Conservation (phyloP, 2,888 invertebrate genomes). For the Zelleria hepariella region DNA sequence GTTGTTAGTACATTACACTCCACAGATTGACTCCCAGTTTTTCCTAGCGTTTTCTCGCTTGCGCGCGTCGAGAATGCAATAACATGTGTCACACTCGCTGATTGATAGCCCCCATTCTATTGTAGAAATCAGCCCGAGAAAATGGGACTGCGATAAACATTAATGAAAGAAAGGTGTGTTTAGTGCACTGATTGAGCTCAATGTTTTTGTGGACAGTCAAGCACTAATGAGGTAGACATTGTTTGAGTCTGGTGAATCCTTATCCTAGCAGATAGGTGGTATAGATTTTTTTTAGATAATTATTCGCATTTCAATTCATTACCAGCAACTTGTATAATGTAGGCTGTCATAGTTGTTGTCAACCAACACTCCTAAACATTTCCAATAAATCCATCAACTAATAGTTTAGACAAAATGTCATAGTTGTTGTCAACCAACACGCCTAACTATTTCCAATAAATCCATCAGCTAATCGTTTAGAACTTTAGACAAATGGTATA, state of each 20-base stretch:
- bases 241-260: no score
- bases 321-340: no score
- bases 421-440: not conserved
- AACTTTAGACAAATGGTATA: no score
- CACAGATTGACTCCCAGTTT: not conserved
- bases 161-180: not conserved
- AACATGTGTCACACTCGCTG: not conserved
- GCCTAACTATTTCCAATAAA: not conserved
- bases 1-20: not conserved
- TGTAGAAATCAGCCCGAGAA: not conserved
- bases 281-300: no score
- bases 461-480: not conserved
- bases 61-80: not conserved
- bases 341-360: no score
- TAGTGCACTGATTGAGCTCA: not conserved
- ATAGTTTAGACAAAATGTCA: no score
- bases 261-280: no score
- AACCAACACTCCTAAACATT: no score
- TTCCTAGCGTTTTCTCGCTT: not conserved
- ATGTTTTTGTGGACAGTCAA: no score
- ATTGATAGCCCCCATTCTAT: not conserved
- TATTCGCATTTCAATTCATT: no score
- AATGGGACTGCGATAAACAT: not conserved
- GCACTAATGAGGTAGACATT: no score
- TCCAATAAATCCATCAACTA: no score